A percentile compares a stretch with the other conserved stretches of the same genome.
phyloP scores from a whole-genome alignment of 23 tunicate species.

The Trididemnum clinides region DNA sequence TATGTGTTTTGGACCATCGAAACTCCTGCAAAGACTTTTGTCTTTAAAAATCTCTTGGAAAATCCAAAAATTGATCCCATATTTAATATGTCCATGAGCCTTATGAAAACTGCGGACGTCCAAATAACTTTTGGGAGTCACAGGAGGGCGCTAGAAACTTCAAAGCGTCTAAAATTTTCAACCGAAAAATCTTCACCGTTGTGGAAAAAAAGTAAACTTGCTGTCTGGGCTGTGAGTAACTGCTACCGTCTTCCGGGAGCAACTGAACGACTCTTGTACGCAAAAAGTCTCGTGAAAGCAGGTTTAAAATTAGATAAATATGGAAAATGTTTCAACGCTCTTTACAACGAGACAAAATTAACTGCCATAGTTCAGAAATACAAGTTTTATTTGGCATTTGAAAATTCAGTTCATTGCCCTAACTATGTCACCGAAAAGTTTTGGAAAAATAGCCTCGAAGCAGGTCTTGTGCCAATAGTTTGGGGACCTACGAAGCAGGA shows the following conservation, averaged over 20 bases:
- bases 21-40: constrained; percentile 54
- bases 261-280: constrained; percentile 57
- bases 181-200: not conserved
- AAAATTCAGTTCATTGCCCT: constrained; percentile 72
- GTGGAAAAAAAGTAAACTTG: constrained; percentile 40
- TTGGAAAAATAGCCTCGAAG: constrained; percentile 59
- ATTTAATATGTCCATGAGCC: constrained; percentile 50
- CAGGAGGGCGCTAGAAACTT: constrained; percentile 30
- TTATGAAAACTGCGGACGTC: constrained; percentile 53
- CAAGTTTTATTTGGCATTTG: constrained; percentile 72
- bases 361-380: not conserved
- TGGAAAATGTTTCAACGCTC: constrained; percentile 60
- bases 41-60: constrained; percentile 24
- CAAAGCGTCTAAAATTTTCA: constrained; percentile 21
- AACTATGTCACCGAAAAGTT: constrained; percentile 78
- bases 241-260: constrained; percentile 68
- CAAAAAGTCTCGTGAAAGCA: constrained; percentile 54
- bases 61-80: constrained; percentile 48
- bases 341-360: constrained; percentile 3
- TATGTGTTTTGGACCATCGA: constrained; percentile 69
- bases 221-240: constrained; percentile 77
- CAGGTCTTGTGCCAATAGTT: constrained; percentile 71
- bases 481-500: constrained; percentile 80
- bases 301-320: constrained; percentile 77
- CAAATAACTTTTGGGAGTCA: constrained; percentile 34